Evolutionary conservation across 1,140 invertebrate species (phyloP).

Genomic region (Drosophila setifemur): DNA sequence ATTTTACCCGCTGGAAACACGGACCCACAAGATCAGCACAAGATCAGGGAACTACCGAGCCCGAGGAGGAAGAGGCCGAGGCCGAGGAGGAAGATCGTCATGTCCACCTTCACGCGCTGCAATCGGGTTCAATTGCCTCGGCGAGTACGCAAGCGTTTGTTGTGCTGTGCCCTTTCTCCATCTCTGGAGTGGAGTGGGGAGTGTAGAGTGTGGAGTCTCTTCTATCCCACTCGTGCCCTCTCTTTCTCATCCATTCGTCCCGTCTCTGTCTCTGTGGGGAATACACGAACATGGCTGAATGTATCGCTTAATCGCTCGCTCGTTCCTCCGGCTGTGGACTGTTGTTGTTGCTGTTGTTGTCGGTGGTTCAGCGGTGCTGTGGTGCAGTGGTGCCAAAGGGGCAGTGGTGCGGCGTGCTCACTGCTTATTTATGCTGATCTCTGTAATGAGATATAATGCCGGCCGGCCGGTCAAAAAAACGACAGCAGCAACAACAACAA

Average conservation of each 20-base stretch:
- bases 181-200: too few species aligned
- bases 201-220: too few species aligned
- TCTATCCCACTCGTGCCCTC: conserved; percentile 2
- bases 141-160: conserved; percentile 55
- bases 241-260: not conserved
- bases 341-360: conserved; percentile 20
- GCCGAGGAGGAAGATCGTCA: conserved; percentile 56
- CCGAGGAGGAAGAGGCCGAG: conserved; percentile 9
- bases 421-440: conserved; percentile 81
- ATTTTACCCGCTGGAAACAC: too few species aligned
- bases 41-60: not conserved
- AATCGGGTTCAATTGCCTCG: conserved; percentile 71
- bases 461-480: conserved; percentile 64
- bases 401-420: conserved; percentile 54
- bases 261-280: conserved; percentile 37
- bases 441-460: conserved; percentile 81
- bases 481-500: conserved; percentile 33
- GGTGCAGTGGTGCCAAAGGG: not conserved
- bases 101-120: conserved; percentile 73
- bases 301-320: conserved; percentile 70
- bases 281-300: conserved; percentile 58
- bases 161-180: conserved; percentile 41
- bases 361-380: not conserved
- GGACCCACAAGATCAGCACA: conserved; percentile 23
- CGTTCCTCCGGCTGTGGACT: conserved; percentile 31